Evolutionary conservation across 2,113 vertebrate species (phyloP), one percentile per base, ranked within the genome.

Genomic region (Beaufortia kweichowensis): DNA sequence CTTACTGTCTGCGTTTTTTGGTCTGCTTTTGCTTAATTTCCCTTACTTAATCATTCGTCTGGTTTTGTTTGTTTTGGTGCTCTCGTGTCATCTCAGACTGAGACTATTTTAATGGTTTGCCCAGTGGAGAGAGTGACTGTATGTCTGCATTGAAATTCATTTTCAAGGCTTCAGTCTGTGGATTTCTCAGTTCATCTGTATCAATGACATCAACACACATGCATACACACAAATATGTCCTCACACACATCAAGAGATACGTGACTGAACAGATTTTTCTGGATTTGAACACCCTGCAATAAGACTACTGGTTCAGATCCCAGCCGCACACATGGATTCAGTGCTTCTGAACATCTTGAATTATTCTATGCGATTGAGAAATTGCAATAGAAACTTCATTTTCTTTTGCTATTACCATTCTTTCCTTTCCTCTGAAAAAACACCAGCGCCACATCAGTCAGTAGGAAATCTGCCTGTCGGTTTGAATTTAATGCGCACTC

Each of bases 221-320:
- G n/a, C 26, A 67, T 28, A 53, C 24, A 19, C 64, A 10, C 43
- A 29, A 9, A 9, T 26, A 26, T 64, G 62, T 64, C 21, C 11
- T 41, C 39, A 48, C 3, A 66, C 19, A 7, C 26, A 31, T 66
- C n/a, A n/a, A 46, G 4, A 3, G 28, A 28, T 46, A 26, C 28
- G 28, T 15, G 33, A 35, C 6, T 7, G 5, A 35, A 7, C 5
- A 35, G 33, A 5, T 9, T 35, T 35, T 9, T 1, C 33, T 35
- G 3, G 33, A 35, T 9, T 35, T 35, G 3, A 35, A 35, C 0
- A 35, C n/a, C n/a, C n/a, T n/a, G n/a, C n/a, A n/a, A n/a, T n/a
- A n/a, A n/a, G n/a, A n/a, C n/a, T 87, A 84, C 85, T 90, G 88
- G 85, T 89, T 85, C 83, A 79, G 76, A 85, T 90, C 90, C 88